Evolutionary conservation across 2,888 invertebrate species (phyloP), one percentile per base, ranked within the genome.

Genomic region (Nasonia oneida): DNA sequence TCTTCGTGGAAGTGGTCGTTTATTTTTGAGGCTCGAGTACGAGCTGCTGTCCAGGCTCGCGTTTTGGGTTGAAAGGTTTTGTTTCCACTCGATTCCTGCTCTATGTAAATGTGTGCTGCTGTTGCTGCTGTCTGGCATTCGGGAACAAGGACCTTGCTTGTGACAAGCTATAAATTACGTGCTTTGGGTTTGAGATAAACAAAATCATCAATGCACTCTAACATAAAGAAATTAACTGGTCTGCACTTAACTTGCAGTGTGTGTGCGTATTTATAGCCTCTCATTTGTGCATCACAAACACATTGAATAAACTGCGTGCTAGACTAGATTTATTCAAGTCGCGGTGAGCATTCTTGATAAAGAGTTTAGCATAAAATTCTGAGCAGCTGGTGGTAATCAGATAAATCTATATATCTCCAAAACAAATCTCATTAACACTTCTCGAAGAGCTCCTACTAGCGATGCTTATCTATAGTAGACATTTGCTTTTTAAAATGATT

Each of bases 141-240:
- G 29, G 33, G 14, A 67, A 67, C 67, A 33, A 67, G 67, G 67
- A 29, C 67, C 67, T 67, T 29, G 29, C 67, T 67, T 67, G 33
- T 67, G 67, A 29, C 23, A 74, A 23, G 50, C 14, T 3, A 12
- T 50, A 50, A 74, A 74, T 50, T 74, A 50, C 50, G 50, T 74
- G 50, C 47, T 50, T 74, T 74, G 47, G 67, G 67, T 29, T 2
- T 5, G 14, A 33, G 67, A 67, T 67, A 67, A 67, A 67, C 67
- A 67, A 67, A 67, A 67, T 67, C 67, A 67, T 67, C 14, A 67
- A 33, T 33, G 67, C 33, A 67, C 33, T 8, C 67, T 67, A 14
- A 33, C 12, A 29, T 67, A 67, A 67, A 67, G 67, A 67, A 29
- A 67, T 73, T 47, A 73, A 73, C 42, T 73, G 39, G 39, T 71